Conservation (phyloP, 2,888 invertebrate genomes). For the Dynastes tityus region DNA sequence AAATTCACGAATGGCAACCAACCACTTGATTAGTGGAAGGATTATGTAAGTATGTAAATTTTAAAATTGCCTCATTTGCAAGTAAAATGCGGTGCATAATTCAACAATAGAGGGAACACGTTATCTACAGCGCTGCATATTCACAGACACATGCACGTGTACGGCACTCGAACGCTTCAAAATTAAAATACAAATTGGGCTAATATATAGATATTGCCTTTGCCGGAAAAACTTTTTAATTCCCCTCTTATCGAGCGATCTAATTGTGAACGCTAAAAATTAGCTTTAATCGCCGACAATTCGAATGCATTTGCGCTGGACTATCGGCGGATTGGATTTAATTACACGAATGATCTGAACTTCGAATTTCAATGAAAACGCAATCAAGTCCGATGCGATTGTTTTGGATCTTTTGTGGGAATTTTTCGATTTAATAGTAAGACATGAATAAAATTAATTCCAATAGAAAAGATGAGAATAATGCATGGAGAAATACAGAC, state of each 20-base stretch:
- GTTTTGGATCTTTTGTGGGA: conserved; percentile 3
- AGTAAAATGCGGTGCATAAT: conserved; percentile 38
- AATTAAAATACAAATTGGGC: conserved; percentile 33
- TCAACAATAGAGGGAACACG: conserved; percentile 37
- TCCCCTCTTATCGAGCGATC: conserved; percentile 11
- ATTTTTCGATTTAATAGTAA: not conserved
- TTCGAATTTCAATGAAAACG: conserved; percentile 6
- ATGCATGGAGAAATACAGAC: too few relatives aligned
- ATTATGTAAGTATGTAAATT: conserved; percentile 41
- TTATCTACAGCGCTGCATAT: conserved; percentile 26
- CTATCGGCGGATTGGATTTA: not conserved
- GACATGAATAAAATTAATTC: not conserved
- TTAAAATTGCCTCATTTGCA: conserved; percentile 41
- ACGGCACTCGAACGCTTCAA: not conserved
- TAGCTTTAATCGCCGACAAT: not conserved
- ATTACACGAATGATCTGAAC: not conserved
- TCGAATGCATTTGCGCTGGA: not conserved
- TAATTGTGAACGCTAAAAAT: not conserved
- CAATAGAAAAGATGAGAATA: not conserved
- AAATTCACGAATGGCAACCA: not conserved
- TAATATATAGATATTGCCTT: conserved; percentile 6
- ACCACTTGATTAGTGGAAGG: conserved; percentile 12
- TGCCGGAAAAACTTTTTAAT: conserved; percentile 4
- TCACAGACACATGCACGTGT: not conserved
- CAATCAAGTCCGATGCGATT: not conserved